These are phyloP conservation scores for Danio jaintianensis DNA, from an alignment of 2,797 vertebrate genomes.

Conservation along the genomic window DNA sequence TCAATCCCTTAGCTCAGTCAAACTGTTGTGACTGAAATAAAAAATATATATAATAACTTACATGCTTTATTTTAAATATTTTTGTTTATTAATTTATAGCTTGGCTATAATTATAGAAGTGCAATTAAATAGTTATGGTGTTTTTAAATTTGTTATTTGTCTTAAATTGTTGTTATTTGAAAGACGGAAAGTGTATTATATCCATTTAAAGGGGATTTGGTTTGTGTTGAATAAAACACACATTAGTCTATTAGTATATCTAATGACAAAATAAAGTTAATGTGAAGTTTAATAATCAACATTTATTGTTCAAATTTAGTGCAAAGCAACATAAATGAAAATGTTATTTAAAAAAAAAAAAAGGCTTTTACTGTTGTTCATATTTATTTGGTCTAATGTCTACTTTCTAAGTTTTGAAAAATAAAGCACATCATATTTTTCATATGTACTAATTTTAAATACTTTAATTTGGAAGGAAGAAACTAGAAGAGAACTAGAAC, in stretches of 20 bases:
- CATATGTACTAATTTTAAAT: neutral
- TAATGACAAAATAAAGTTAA: neutral
- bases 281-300: conserved; percentile 1
- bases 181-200: neutral
- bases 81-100: too few relatives aligned
- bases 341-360: neutral
- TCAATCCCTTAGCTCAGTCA: neutral
- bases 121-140: neutral
- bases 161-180: neutral
- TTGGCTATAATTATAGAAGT: too few relatives aligned
- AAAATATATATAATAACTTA: neutral
- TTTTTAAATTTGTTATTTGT: conserved; percentile 1
- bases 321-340: neutral
- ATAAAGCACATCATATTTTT: neutral
- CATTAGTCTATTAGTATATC: neutral
- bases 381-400: neutral
- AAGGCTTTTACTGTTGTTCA: neutral
- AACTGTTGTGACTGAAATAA: neutral
- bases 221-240: neutral
- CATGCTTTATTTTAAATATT: too few relatives aligned
- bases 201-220: neutral
- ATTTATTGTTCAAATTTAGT: neutral
- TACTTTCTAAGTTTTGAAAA: neutral
- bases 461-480: neutral
- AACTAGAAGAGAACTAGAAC: neutral